These are phyloP conservation scores for Anguilla pacifica DNA, from an alignment of 2,797 vertebrate species.

Conservation along the genomic window DNA sequence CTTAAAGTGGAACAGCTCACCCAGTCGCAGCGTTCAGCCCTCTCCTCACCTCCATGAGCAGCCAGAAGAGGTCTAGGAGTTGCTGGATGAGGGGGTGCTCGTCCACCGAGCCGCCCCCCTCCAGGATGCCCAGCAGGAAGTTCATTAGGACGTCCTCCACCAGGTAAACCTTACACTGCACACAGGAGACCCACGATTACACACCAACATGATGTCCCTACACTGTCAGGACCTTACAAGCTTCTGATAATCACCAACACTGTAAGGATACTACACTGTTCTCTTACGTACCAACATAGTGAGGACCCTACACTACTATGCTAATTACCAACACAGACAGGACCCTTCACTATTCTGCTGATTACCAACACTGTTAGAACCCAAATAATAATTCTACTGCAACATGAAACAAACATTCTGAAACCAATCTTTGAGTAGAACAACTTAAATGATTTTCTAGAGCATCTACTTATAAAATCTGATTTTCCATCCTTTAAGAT, in stretches of 20 bases:
- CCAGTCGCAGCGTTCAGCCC: neutral
- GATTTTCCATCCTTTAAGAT: neutral
- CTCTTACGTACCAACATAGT: neutral
- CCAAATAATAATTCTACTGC: neutral
- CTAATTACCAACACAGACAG: neutral
- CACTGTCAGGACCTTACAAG: neutral
- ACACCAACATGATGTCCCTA: neutral
- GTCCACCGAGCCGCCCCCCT: slow-evolving; percentile 81
- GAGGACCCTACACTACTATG: neutral
- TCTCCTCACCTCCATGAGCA: slow-evolving; percentile 91
- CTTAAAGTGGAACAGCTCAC: neutral
- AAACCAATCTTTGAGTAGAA: neutral
- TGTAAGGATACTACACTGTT: neutral
- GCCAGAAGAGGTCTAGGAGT: slow-evolving; percentile 92
- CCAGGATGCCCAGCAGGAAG: slow-evolving; percentile 87
- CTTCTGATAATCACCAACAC: neutral
- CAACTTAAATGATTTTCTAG: neutral
- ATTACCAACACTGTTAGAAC: neutral
- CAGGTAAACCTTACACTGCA: slow-evolving; percentile 92
- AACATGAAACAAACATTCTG: neutral
- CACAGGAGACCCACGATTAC: neutral
- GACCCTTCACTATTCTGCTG: neutral
- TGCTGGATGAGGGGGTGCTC: slow-evolving; percentile 88
- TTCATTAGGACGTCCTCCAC: slow-evolving; percentile 95
- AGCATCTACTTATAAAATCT: neutral